Conservation (phyloP, 2,797 vertebrate genomes). For the Onychomys leucogaster region DNA sequence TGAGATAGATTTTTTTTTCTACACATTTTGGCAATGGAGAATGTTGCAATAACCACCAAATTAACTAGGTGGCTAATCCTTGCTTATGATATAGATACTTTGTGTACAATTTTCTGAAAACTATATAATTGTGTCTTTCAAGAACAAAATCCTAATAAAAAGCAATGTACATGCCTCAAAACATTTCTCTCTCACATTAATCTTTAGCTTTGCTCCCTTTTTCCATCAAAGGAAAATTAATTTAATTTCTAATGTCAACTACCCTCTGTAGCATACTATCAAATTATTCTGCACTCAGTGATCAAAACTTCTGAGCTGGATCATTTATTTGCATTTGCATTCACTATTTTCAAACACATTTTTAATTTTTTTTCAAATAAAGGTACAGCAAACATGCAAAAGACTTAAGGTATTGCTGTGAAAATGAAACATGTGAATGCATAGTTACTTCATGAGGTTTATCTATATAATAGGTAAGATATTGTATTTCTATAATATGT, state of each 20-base stretch:
- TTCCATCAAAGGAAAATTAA: not conserved
- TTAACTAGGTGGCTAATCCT: constrained; percentile 33
- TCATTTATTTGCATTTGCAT: not conserved
- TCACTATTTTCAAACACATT: not conserved
- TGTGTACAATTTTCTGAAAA: not conserved
- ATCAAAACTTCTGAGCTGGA: not conserved
- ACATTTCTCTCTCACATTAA: not conserved
- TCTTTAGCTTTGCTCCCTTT: not conserved
- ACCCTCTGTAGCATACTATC: not conserved
- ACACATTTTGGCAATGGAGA: not conserved
- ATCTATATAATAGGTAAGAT: not conserved
- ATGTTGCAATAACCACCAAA: not conserved
- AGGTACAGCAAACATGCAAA: not conserved
- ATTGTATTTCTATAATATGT: not conserved
- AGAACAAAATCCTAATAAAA: not conserved
- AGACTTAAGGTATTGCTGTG: not conserved
- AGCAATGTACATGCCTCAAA: not conserved
- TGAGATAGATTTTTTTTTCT: not conserved
- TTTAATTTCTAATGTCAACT: not conserved
- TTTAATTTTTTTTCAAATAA: not conserved
- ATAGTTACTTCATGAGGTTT: not conserved
- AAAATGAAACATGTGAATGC: not conserved
- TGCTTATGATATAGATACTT: not conserved
- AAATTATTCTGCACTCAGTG: not conserved
- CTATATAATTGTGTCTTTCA: not conserved